phyloP scores from a whole-genome alignment of 2,797 vertebrate genomes.

The Sciaenops ocellatus region DNA sequence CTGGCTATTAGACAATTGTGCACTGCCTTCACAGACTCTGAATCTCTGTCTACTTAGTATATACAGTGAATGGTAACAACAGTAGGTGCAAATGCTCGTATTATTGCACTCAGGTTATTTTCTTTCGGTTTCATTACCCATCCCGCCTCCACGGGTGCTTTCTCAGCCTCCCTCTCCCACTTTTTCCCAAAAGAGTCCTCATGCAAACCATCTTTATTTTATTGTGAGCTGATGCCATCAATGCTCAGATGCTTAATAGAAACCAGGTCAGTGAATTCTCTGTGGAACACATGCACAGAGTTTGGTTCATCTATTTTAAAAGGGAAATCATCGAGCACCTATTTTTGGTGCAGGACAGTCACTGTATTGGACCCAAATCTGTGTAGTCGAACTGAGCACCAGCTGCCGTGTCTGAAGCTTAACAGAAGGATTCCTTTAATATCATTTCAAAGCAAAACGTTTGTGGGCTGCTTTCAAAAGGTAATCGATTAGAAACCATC shows the following conservation, averaged over 20 bases:
- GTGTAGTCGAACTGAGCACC: slow-evolving; percentile 2
- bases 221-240: slow-evolving; percentile 35
- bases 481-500: slow-evolving; percentile 39
- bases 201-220: slow-evolving; percentile 28
- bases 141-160: neutral
- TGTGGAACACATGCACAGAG: neutral
- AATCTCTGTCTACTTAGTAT: neutral
- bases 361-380: slow-evolving; percentile 25
- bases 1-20: too few species aligned
- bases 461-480: slow-evolving; percentile 23
- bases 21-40: too few species aligned
- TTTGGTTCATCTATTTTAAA: slow-evolving; percentile 37
- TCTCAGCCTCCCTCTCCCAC: slow-evolving; percentile 3
- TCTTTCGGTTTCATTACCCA: neutral
- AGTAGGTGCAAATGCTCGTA: neutral
- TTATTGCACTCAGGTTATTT: neutral
- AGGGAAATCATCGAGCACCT: slow-evolving; percentile 42
- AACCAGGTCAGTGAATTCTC: slow-evolving; percentile 55
- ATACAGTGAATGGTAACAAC: neutral
- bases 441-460: slow-evolving; percentile 26
- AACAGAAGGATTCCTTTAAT: slow-evolving; percentile 35
- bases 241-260: slow-evolving; percentile 23
- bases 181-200: slow-evolving; percentile 10
- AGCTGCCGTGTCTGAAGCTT: slow-evolving; percentile 31
- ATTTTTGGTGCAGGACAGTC: slow-evolving; percentile 52